Evolutionary conservation across 2,113 vertebrate species (phyloP).

Genomic region (Piprites chloris): DNA sequence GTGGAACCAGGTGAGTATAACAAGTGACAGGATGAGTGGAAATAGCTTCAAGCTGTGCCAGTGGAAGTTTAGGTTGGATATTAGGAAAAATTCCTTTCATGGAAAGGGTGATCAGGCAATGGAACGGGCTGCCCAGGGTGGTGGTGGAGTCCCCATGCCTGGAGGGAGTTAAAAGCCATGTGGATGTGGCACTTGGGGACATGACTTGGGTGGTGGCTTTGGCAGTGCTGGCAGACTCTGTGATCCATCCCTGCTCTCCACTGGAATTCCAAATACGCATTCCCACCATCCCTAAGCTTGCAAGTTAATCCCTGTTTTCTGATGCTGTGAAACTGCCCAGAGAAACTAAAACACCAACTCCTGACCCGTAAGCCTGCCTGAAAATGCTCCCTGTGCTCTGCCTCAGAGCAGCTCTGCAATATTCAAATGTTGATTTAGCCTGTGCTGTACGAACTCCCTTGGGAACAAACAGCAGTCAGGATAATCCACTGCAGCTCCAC

Average conservation of each 20-base stretch:
- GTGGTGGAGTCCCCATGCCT: background rate
- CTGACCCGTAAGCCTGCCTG: background rate
- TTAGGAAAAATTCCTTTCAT: background rate
- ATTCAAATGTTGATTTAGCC: background rate
- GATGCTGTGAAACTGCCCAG: background rate
- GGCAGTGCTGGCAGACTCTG: background rate
- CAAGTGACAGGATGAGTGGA: background rate
- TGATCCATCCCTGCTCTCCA: background rate
- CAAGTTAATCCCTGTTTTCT: background rate
- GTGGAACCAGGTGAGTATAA: background rate
- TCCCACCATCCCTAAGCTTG: background rate
- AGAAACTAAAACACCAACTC: background rate
- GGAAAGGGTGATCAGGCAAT: background rate
- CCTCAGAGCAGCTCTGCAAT: background rate
- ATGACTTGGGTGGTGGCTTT: background rate
- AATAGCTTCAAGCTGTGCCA: background rate
- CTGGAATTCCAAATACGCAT: background rate
- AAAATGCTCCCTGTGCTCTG: background rate
- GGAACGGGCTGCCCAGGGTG: background rate
- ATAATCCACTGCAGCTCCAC: background rate
- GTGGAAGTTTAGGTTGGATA: background rate
- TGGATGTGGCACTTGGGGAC: background rate
- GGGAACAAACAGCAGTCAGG: slow-evolving; percentile 48
- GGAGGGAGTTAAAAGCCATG: background rate
- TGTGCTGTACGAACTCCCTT: background rate